Percentiles rank a stretch among this genome's conserved stretches.
These are phyloP conservation scores for Phragmatobia fuliginosa DNA, from an alignment of 2,888 invertebrate species.

Conservation along the genomic window DNA sequence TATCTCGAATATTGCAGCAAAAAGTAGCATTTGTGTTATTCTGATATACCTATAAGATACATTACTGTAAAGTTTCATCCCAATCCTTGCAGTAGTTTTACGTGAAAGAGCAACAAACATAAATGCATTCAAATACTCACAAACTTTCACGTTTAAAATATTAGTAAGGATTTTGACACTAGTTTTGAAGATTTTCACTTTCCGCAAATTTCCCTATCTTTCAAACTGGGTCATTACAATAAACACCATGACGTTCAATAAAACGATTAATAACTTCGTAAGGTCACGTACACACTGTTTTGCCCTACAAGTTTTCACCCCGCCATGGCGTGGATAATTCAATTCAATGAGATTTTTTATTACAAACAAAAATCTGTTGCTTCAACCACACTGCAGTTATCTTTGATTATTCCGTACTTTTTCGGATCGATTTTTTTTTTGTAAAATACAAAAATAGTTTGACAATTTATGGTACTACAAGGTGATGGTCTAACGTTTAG, in stretches of 20 bases:
- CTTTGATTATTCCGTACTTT: background rate
- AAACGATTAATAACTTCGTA: slow-evolving; percentile 41
- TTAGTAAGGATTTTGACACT: background rate
- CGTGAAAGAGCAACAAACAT: too few relatives aligned
- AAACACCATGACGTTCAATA: slow-evolving; percentile 29
- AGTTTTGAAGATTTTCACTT: background rate
- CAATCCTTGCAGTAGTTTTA: too few relatives aligned
- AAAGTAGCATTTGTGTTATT: too few relatives aligned
- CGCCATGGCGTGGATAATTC: slow-evolving; percentile 40
- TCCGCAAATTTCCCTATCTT: background rate
- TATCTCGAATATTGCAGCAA: too few relatives aligned
- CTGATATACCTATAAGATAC: too few relatives aligned
- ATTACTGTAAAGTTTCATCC: too few relatives aligned
- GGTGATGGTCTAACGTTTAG: too few relatives aligned
- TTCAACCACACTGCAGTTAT: background rate
- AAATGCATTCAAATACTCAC: too few relatives aligned
- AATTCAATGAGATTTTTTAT: slow-evolving; percentile 38
- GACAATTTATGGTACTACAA: too few relatives aligned
- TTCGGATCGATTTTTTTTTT: background rate
- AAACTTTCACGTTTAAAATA: too few relatives aligned
- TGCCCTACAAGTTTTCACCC: slow-evolving; percentile 42
- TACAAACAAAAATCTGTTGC: slow-evolving; percentile 2
- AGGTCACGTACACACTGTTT: slow-evolving; percentile 52
- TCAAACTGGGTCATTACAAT: slow-evolving; percentile 13
- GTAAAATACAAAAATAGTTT: too few relatives aligned